phyloP scores from a whole-genome alignment of 2,797 vertebrate species.

The Helarctos malayanus region DNA sequence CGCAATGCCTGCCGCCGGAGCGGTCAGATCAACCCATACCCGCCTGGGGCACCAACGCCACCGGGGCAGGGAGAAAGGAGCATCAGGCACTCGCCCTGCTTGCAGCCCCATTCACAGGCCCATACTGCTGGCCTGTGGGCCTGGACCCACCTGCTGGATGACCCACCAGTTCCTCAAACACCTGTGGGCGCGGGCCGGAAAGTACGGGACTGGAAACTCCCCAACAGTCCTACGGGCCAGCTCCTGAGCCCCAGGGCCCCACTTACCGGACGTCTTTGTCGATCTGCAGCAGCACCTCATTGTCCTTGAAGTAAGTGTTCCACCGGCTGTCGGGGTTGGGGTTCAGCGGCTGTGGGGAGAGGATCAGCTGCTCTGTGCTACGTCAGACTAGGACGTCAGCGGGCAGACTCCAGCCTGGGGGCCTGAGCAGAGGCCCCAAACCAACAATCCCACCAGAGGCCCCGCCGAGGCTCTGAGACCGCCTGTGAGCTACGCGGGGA shows the following conservation, averaged over 20 bases:
- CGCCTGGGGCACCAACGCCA: fast-evolving
- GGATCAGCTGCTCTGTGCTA: not conserved
- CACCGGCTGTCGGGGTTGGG: conserved; percentile 98
- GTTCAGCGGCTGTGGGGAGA: conserved; percentile 94
- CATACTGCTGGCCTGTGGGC: too few relatives aligned
- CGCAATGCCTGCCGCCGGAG: not conserved
- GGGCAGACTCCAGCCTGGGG: not conserved
- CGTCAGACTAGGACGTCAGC: not conserved
- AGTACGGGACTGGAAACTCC: not conserved
- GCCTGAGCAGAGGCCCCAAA: not conserved
- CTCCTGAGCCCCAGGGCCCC: fast-evolving
- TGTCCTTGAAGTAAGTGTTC: conserved; percentile 99
- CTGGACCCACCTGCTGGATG: not conserved
- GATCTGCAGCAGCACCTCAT: conserved; percentile 98
- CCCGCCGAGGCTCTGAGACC: not conserved
- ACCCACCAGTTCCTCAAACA: not conserved
- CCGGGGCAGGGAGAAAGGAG: not conserved
- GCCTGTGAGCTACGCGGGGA: not conserved
- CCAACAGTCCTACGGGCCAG: not conserved
- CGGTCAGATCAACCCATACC: not conserved
- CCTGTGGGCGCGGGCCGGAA: not conserved
- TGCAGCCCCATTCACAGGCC: not conserved
- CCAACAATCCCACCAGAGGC: not conserved
- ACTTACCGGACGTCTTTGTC: conserved; percentile 98
- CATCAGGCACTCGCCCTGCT: not conserved